Evolutionary conservation across 2,797 vertebrate genomes (phyloP).

Genomic region (Muscicapa striata): DNA sequence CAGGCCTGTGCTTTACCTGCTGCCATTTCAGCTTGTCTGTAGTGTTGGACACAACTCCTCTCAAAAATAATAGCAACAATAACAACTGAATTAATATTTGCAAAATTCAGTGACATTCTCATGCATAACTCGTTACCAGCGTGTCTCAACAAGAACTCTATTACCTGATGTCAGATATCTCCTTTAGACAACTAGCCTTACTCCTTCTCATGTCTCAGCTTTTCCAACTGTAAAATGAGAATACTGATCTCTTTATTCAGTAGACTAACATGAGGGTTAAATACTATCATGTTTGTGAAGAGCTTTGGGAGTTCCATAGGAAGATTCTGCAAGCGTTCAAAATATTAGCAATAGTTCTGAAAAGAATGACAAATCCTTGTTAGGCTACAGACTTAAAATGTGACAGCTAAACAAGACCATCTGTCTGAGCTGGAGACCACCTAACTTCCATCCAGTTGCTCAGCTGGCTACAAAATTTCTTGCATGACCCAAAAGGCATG

Average conservation of each 20-base stretch:
- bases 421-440: neutral
- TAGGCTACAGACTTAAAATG: neutral
- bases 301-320: neutral
- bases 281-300: neutral
- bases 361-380: neutral
- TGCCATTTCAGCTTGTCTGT: neutral
- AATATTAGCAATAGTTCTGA: neutral
- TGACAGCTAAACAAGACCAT: neutral
- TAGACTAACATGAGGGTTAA: neutral
- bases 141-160: neutral
- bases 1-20: neutral
- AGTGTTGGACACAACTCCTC: neutral
- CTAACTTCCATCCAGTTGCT: neutral
- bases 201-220: neutral
- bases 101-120: neutral
- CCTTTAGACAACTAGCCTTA: neutral
- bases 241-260: neutral
- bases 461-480: neutral
- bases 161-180: neutral
- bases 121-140: neutral
- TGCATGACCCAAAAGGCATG: slow-evolving; percentile 4
- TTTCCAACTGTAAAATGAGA: neutral
- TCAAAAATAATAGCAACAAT: neutral
- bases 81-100: neutral
- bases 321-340: neutral